Conservation (phyloP, 2,113 vertebrate species). For the Calidris pugnax region DNA sequence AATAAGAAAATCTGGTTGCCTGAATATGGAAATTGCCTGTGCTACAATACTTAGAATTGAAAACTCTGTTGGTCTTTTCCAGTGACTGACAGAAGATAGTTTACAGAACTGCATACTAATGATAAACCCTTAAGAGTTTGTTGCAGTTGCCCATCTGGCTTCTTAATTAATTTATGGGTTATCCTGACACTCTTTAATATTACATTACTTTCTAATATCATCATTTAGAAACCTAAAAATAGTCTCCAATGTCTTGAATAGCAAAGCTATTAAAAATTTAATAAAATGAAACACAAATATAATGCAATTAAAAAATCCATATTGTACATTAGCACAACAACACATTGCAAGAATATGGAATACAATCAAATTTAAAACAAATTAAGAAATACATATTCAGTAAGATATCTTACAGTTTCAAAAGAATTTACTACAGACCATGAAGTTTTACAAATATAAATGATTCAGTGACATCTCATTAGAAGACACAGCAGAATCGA, state of each 20-base stretch:
- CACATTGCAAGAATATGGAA: background rate
- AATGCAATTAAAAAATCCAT: constrained; percentile 7
- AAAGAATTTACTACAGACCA: background rate
- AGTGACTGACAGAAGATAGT: background rate
- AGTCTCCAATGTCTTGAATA: background rate
- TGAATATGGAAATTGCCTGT: background rate
- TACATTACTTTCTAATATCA: constrained; percentile 30
- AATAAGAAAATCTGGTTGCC: background rate
- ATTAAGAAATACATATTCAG: background rate
- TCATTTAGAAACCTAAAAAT: constrained; percentile 31
- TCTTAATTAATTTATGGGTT: constrained; percentile 30
- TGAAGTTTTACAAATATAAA: background rate
- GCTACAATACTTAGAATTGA: background rate
- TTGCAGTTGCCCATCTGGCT: constrained; percentile 12
- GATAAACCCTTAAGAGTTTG: background rate
- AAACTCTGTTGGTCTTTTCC: background rate
- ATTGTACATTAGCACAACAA: background rate
- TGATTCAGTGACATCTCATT: background rate
- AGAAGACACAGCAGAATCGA: background rate
- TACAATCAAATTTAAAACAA: background rate
- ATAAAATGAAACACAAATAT: background rate
- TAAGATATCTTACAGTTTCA: background rate
- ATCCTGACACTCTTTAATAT: constrained; percentile 28
- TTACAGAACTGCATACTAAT: background rate
- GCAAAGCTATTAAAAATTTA: background rate